A percentile compares a stretch with the other conserved stretches of the same genome.
Evolutionary conservation across 2,888 invertebrate species (phyloP).

Genomic region (Gnatocerus cornutus): DNA sequence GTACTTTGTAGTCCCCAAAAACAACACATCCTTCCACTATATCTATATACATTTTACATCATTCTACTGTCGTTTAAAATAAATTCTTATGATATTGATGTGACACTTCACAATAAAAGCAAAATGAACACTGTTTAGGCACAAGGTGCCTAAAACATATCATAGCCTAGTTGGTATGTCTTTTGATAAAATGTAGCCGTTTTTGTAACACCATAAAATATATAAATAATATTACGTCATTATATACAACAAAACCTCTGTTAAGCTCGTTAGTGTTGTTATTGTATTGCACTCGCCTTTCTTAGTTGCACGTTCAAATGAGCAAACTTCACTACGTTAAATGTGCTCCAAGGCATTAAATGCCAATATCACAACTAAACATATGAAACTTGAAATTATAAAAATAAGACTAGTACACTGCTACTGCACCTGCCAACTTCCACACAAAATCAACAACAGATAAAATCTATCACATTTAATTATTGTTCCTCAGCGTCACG

Average conservation of each 20-base stretch:
- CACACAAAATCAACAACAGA: constrained; percentile 15
- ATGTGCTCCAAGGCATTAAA: constrained; percentile 6
- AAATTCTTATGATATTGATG: constrained; percentile 13
- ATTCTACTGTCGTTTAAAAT: constrained; percentile 3
- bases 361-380: constrained; percentile 12
- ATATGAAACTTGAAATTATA: not conserved
- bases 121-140: constrained; percentile 8
- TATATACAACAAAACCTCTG: constrained; percentile 19
- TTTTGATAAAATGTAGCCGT: constrained; percentile 6
- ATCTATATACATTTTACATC: constrained; percentile 10
- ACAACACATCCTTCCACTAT: not conserved
- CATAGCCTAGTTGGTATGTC: constrained; percentile 11
- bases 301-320: constrained; percentile 5
- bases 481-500: constrained; percentile 42
- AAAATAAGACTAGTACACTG: constrained; percentile 14
- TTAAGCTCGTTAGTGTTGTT: constrained; percentile 30
- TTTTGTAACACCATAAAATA: constrained; percentile 21
- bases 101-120: not conserved
- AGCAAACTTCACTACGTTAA: constrained; percentile 8
- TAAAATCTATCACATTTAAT: constrained; percentile 34
- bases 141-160: constrained; percentile 1
- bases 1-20: constrained; percentile 1
- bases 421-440: not conserved
- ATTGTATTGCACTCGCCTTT: constrained; percentile 29
- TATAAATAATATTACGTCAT: constrained; percentile 13